Evolutionary conservation across 2,888 invertebrate genomes (phyloP), one percentile per base, ranked within the genome.

Genomic region (Crocallis elinguaria): DNA sequence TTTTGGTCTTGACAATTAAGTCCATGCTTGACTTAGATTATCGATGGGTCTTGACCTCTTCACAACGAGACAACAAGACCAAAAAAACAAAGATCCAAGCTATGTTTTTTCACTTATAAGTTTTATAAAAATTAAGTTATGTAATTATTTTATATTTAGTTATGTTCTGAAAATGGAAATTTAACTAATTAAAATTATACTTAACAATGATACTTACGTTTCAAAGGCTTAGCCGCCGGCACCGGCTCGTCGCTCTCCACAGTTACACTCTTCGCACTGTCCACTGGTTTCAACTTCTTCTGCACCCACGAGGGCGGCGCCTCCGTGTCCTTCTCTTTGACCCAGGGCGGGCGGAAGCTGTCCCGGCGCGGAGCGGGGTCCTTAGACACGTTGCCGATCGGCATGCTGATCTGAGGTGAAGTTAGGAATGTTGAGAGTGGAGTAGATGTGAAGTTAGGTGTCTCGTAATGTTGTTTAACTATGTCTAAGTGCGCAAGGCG

Each of bases 341-440:
- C 95, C 94, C 95, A 95, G 4, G 96, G 95, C 29, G 95, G 95
- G 58, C 95, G 88, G 79, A 94, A 95, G 55, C 94, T 94, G 60
- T 94, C 94, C 59, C 95, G 88, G 73, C 93, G 93, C 36, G 93
- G 86, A 16, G 88, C 82, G 32, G 89, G 83, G 56, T 93, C 93
- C 63, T 90, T 92, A 63, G 89, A 93, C 49, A 89, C 78, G 72
- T 88, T 91, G 29, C 92, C 92, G 59, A 90, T 90, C 51, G 90
- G 90, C 87, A 89, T 85, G 61, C 69, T 73, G 71, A 55, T 68
- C 82, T 85, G 76, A 46, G 51, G 35, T 56, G 6, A 29, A 12
- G 6, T 19, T 29, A 12, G 11, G 23, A 7, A 7, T 4, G 23
- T 23, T 3, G 23, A 23, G 8, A 23, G 23, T 23, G 3, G 23